Base-by-base conservation (phyloP, 2,888 invertebrate species). In the Chrysolina oricalcia region DNA sequence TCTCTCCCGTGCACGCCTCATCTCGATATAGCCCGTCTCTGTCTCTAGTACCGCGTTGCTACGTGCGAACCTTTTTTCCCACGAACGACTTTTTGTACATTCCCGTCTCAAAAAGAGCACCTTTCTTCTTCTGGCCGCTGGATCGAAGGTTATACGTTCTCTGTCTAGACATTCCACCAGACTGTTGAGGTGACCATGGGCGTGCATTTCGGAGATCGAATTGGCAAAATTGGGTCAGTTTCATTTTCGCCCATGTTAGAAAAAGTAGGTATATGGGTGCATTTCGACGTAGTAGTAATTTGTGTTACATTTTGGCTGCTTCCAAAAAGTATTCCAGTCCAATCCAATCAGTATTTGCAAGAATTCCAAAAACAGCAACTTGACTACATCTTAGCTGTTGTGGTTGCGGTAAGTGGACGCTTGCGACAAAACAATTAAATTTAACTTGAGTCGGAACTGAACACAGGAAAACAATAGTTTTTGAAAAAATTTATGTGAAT, bases 51-150 rank as follows among this genome's bases (percentile, higher is more conserved):
- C 69, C 27, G 73, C 66, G 80, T 80, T 81, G 81, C 81, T 82
- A 84, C 83, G 85, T 85, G 86, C 86, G 84, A 87, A 86, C 84
- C 85, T 85, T 87, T 87, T 86, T 87, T 88, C 87, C 87, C 87
- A 87, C 87, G 87, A 82, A 85, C 86, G 85, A 86, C 86, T 88
- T 88, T 88, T 87, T 85, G 86, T 87, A 85, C 86, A 87, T 87
- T 87, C 87, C 19, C 19, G 68, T 53, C 56, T 68, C 53, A 53
- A 68, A 53, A 68, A 53, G 23, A 40, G 68, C 81, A 70, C 79
- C 83, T 81, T 78, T 84, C 84, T 80, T 82, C 83, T 83, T 68
- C 68, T 68, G 68, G 53, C 85, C 21, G 53, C 53, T 35, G 53
- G 35, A 40, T 82, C 79, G 78, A 81, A 71, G 78, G 75, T 75